Base-by-base conservation (phyloP, 2,113 vertebrate species). In the Climacteris rufus region DNA sequence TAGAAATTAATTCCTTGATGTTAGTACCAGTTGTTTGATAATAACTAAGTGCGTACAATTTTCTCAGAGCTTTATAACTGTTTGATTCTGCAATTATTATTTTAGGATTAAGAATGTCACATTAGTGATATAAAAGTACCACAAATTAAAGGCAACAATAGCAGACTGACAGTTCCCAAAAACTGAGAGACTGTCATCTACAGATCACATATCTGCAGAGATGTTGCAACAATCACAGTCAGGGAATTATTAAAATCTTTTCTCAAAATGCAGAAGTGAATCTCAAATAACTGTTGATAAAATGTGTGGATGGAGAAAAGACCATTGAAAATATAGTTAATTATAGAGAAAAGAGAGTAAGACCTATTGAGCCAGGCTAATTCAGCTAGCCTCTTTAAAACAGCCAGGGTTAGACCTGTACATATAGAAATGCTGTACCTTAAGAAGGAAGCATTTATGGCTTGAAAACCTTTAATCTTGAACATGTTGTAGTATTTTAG, bases 391-490 rank as follows among this genome's bases (percentile, higher is more conserved):
- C 1, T 49, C 3, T 57, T 87, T 45, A 49, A 87, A 65, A 57
- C 2, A 79, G 6, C 0, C 10, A 44, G 7, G 21, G 5, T 64
- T 72, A 28, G 15, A 69, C 5, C 11, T 44, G 10, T 33, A 19
- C 11, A 14, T 15, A 25, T 8, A 66, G 56, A 40, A 87, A 63
- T 3, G 4, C 3, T 5, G 0, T 17, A 45, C 2, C 7, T 61
- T 57, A 71, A 19, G 17, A 80, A 72, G 4, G 3, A 35, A 76
- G 37, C 24, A 75, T n/a, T 50, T 53, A 59, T 22, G 13, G 1
- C 18, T 80, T 83, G 27, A 83, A 80, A 89, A 60, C 2, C 2
- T 13, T 69, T 77, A 60, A 13, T 37, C 21, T 33, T 21, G 24
- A 80, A 87, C 86, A 52, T 21, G 15, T 57, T 54, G 79, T 37